Conservation (phyloP, 2,888 invertebrate genomes). For the Drosophila neotestacea region DNA sequence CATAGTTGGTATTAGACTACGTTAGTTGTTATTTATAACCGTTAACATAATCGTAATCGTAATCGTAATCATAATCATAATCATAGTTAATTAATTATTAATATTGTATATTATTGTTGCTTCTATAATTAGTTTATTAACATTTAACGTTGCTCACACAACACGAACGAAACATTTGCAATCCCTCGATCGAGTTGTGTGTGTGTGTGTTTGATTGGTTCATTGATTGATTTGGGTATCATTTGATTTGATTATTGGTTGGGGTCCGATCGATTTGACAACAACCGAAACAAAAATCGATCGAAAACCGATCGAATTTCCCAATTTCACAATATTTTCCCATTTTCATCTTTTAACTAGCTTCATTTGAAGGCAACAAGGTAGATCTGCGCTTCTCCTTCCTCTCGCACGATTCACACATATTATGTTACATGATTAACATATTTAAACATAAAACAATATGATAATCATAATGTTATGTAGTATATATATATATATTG, state of each 20-base stretch:
- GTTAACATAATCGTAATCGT: slow-evolving; percentile 7
- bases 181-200: slow-evolving; percentile 38
- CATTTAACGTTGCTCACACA: slow-evolving; percentile 42
- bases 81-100: slow-evolving; percentile 23
- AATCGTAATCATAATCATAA: slow-evolving; percentile 24
- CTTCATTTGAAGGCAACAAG: slow-evolving; percentile 85
- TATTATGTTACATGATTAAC: slow-evolving; percentile 51
- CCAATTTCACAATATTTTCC: background rate
- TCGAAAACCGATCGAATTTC: background rate
- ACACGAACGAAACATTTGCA: slow-evolving; percentile 56
- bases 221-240: slow-evolving; percentile 23
- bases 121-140: slow-evolving; percentile 48
- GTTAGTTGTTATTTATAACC: slow-evolving; percentile 39
- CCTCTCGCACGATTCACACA: slow-evolving; percentile 64
- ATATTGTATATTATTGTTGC: slow-evolving; percentile 38
- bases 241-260: slow-evolving; percentile 5
- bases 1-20: slow-evolving; percentile 52
- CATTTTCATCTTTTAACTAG: slow-evolving; percentile 72
- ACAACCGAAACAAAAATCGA: background rate
- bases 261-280: background rate
- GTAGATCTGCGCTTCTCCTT: slow-evolving; percentile 73
- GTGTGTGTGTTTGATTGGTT: slow-evolving; percentile 25
- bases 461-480: slow-evolving; percentile 39
- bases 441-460: slow-evolving; percentile 58
- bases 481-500: slow-evolving; percentile 29